phyloP scores from a whole-genome alignment of 2,113 vertebrate species.

The Hyla sarda region DNA sequence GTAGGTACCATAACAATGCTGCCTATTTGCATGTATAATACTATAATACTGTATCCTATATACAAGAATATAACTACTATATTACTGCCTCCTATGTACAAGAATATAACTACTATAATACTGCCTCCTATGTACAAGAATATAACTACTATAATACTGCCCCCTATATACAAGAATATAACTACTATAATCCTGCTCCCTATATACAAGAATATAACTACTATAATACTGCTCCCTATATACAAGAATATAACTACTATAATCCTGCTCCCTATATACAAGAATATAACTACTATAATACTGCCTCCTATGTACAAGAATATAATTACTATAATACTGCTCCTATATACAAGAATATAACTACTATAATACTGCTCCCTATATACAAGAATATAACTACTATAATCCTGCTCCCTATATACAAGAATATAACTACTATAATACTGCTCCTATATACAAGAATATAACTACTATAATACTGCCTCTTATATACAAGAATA shows the following conservation, averaged over 20 bases:
- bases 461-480: too few species aligned
- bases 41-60: too few species aligned
- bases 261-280: neutral
- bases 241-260: neutral
- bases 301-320: neutral
- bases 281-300: neutral
- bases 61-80: too few species aligned
- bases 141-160: conserved; percentile 3
- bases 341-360: neutral
- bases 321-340: neutral
- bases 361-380: neutral
- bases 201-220: neutral
- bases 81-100: neutral
- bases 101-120: neutral
- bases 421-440: too few species aligned
- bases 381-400: too few species aligned
- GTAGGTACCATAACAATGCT: too few species aligned
- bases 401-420: too few species aligned
- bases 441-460: too few species aligned
- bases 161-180: neutral
- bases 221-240: neutral
- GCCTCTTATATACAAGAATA: too few species aligned
- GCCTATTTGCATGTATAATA: too few species aligned
- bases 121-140: neutral
- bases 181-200: neutral